Evolutionary conservation across 1,140 invertebrate genomes (phyloP).

Genomic region (Dermatophagoides farinae): DNA sequence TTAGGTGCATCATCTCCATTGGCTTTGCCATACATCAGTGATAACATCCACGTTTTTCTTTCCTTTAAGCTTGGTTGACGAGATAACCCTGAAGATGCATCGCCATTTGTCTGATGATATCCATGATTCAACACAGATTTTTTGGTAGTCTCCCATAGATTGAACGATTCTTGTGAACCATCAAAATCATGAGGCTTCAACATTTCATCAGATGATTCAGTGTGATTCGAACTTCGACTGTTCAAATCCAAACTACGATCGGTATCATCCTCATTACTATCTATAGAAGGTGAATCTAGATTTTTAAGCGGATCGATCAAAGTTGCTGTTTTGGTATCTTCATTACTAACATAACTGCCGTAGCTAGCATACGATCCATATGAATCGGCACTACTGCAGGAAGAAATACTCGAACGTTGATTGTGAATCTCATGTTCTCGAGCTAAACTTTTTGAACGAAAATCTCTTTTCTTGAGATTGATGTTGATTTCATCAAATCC

Average conservation of each 20-base stretch:
- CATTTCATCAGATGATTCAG: background rate
- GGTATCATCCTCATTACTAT: conserved; percentile 7
- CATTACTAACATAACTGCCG: conserved; percentile 13
- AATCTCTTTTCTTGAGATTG: conserved; percentile 14
- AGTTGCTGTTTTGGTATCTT: conserved; percentile 8
- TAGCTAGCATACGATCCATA: conserved; percentile 10
- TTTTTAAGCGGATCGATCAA: conserved; percentile 13
- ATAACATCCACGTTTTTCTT: conserved; percentile 41
- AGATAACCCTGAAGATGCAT: background rate
- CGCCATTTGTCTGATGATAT: background rate
- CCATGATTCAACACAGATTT: background rate
- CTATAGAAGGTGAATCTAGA: conserved; percentile 2
- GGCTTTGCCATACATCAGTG: conserved; percentile 28
- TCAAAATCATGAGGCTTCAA: conserved; percentile 1
- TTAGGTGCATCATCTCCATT: conserved; percentile 4
- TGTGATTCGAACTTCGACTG: conserved; percentile 3
- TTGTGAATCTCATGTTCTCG: conserved; percentile 32
- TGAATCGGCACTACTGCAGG: conserved; percentile 13
- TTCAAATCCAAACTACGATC: background rate
- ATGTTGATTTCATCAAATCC: conserved; percentile 17
- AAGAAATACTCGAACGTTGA: conserved; percentile 20
- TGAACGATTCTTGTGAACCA: conserved; percentile 2
- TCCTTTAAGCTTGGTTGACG: conserved; percentile 19
- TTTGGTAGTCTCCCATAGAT: conserved; percentile 7
- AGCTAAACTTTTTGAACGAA: conserved; percentile 14